A percentile compares a stretch with the other conserved stretches of the same genome.
These are phyloP conservation scores for Hyperoplus immaculatus DNA, from an alignment of 2,797 vertebrate genomes.

Conservation along the genomic window DNA sequence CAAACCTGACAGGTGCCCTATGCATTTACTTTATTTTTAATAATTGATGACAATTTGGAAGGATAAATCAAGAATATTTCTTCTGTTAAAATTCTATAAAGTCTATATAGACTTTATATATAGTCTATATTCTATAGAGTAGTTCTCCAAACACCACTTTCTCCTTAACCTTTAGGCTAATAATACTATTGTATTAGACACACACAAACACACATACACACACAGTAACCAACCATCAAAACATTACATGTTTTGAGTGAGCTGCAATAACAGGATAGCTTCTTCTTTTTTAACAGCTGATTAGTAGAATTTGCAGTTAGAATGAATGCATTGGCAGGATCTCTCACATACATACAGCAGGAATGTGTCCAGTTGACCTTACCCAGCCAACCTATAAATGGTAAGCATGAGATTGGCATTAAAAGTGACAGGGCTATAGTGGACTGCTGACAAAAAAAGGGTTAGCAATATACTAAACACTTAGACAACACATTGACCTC, in stretches of 20 bases:
- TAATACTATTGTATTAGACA: background rate
- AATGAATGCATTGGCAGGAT: background rate
- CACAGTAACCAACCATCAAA: too few relatives aligned
- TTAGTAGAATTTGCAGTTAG: background rate
- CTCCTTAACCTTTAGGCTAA: slow-evolving; percentile 3
- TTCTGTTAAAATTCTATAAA: slow-evolving; percentile 25
- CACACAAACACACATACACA: too few relatives aligned
- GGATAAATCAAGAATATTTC: slow-evolving; percentile 25
- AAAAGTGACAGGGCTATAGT: background rate
- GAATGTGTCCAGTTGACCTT: background rate
- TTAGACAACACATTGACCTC: background rate
- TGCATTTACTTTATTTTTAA: slow-evolving; percentile 27
- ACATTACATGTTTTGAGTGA: background rate
- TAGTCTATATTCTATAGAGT: background rate
- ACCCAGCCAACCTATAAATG: background rate
- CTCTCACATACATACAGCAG: background rate
- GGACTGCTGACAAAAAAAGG: background rate
- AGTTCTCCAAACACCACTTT: slow-evolving; percentile 17
- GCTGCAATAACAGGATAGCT: background rate
- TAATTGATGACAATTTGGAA: slow-evolving; percentile 19
- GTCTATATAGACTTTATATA: too few relatives aligned
- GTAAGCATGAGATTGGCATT: background rate
- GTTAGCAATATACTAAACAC: too few relatives aligned
- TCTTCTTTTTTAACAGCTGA: background rate
- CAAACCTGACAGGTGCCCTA: slow-evolving; percentile 12